phyloP scores from a whole-genome alignment of 2,113 vertebrate genomes.

The Choloepus hoffmanni region DNA sequence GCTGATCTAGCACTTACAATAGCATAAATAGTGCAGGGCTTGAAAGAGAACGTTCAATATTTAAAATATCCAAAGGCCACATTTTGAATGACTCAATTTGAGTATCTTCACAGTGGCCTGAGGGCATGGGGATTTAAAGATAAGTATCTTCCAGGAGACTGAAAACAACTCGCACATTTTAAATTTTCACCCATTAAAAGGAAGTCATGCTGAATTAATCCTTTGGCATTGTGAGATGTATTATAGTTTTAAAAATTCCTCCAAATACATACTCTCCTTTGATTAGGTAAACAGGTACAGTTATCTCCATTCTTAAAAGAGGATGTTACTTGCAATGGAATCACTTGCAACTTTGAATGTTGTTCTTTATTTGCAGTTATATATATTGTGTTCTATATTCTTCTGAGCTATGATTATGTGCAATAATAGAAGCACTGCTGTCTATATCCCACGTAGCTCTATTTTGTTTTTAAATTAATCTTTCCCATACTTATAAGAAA shows the following conservation, averaged over 20 bases:
- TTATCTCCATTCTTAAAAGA: neutral
- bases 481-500: neutral
- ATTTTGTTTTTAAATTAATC: slow-evolving; percentile 47
- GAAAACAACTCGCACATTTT: neutral
- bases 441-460: neutral
- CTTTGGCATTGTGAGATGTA: neutral
- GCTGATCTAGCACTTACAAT: neutral
- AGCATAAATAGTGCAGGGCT: neutral
- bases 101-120: neutral
- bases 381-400: neutral
- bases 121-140: neutral
- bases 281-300: neutral
- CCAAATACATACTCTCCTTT: slow-evolving; percentile 14
- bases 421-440: neutral
- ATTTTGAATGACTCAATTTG: slow-evolving; percentile 29
- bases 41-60: slow-evolving; percentile 2
- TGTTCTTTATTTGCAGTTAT: neutral
- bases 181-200: slow-evolving; percentile 11
- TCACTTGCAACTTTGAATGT: neutral
- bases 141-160: neutral
- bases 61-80: neutral
- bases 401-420: neutral
- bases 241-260: neutral
- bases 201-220: neutral
- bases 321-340: neutral